Percentiles rank a stretch among this genome's conserved stretches.
These are phyloP conservation scores for Chauna torquata DNA, from an alignment of 2,113 vertebrate species.

Conservation along the genomic window DNA sequence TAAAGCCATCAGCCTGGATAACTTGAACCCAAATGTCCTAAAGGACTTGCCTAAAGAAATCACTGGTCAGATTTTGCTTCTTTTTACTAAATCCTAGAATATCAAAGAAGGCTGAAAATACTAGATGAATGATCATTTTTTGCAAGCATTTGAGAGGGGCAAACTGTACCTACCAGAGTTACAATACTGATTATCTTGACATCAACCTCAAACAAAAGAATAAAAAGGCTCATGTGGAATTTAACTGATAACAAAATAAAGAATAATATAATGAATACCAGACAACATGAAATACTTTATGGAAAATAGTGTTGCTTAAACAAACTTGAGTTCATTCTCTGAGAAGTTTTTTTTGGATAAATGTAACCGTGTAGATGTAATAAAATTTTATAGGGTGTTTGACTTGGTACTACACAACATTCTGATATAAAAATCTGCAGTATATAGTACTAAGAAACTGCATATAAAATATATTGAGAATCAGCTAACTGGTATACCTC, in stretches of 20 bases:
- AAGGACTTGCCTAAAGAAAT: conserved; percentile 9
- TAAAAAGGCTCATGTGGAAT: conserved; percentile 30
- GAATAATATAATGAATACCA: conserved; percentile 56
- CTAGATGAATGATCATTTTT: background rate
- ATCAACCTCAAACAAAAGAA: conserved; percentile 39
- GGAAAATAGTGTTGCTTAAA: conserved; percentile 51
- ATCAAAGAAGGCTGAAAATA: conserved; percentile 10
- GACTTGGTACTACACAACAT: conserved; percentile 43
- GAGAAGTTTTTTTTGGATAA: conserved; percentile 28
- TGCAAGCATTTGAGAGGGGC: conserved; percentile 1
- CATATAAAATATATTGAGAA: background rate
- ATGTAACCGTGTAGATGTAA: conserved; percentile 19
- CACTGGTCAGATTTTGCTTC: background rate
- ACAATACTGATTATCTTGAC: conserved; percentile 21
- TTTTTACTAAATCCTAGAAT: conserved; percentile 26
- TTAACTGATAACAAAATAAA: conserved; percentile 60
- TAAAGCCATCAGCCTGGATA: background rate
- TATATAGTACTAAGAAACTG: background rate
- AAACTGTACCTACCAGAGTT: conserved; percentile 30
- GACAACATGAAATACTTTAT: conserved; percentile 32
- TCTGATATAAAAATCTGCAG: conserved; percentile 27
- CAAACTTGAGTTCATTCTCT: conserved; percentile 42
- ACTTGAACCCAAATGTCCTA: background rate
- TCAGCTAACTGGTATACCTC: background rate
- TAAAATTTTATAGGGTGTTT: conserved; percentile 52